These are phyloP conservation scores for Pleuronectes platessa DNA, from an alignment of 2,113 vertebrate genomes.

Conservation along the genomic window DNA sequence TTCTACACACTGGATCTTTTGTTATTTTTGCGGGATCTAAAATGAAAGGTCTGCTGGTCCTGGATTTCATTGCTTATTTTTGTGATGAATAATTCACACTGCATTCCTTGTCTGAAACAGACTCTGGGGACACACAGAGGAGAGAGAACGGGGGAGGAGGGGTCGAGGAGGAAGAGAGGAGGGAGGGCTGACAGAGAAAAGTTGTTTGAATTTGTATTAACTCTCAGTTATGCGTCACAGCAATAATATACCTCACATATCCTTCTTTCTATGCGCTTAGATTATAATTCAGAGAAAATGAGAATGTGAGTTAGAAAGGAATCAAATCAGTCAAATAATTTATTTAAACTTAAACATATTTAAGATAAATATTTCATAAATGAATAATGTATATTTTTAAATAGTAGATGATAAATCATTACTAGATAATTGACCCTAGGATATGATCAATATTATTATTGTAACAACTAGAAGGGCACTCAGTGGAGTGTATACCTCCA, in stretches of 20 bases:
- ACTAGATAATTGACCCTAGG: too few relatives aligned
- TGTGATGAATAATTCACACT: conserved; percentile 65
- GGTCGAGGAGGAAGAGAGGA: not conserved
- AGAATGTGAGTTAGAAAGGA: not conserved
- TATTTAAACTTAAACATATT: not conserved
- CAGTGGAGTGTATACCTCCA: too few relatives aligned
- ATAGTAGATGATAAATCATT: too few relatives aligned
- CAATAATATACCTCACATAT: not conserved
- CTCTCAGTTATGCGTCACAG: conserved; percentile 8
- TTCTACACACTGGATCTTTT: conserved; percentile 5
- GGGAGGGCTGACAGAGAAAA: conserved; percentile 7
- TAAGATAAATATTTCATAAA: not conserved
- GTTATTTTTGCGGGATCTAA: conserved; percentile 27
- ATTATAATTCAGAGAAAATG: not conserved
- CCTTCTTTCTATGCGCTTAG: not conserved
- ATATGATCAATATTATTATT: too few relatives aligned
- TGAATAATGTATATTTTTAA: too few relatives aligned
- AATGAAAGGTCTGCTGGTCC: conserved; percentile 30
- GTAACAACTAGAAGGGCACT: too few relatives aligned
- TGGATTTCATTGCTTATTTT: conserved; percentile 50
- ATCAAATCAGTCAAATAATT: not conserved
- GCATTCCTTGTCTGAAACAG: conserved; percentile 51
- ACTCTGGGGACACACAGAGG: conserved; percentile 15
- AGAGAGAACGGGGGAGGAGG: not conserved
- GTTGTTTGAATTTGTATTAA: conserved; percentile 31